Base-by-base conservation (phyloP, 1,140 invertebrate genomes). In the Globodera ellingtonae region DNA sequence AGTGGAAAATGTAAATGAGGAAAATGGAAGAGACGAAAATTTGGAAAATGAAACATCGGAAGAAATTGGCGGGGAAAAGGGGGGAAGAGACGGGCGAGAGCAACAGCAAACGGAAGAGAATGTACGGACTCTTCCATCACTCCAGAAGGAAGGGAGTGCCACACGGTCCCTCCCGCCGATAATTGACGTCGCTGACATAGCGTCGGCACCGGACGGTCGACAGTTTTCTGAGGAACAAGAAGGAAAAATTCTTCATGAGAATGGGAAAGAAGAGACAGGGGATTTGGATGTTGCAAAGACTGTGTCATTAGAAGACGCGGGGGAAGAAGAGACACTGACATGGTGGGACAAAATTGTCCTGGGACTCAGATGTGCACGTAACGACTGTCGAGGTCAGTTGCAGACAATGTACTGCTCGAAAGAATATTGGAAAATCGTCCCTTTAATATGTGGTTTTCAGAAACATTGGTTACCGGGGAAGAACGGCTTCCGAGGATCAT, bases 341-440 rank as follows among this genome's bases (percentile, higher is more conserved):
- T 50, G 52, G 65, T 77, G 75, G 75, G 56, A 77, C 21, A 77
- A 67, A 47, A 77, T 77, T 69, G 65, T 77, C 5, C 75, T 77
- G 44, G 75, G 75, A 15, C 24, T 77, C 5, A 52, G 75, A 24
- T 77, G 75, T 77, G 75, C 75, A 10, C 65, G 75, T 21, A 59
- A 77, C 46, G 75, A 77, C 48, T 77, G 75, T 47, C 75, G 69
- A 66, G 75, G 75, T 69, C 21, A 67, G 47, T 75, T 21, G 44
- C 35, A 59, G 59, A 18, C 50, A 76, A 65, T 76, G 44, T 66
- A 24, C 35, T 73, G 10, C 21, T 35, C 6, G 9, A 5, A 75
- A 75, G 35, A 56, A 76, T n/a, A 4, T 18, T 24, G 47, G 24
- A 10, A 24, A 24, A 24, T 0, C 24, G 24, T 1, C 24, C 24